Base-by-base conservation (phyloP, 2,113 vertebrate species). In the Rousettus leschenaultii region DNA sequence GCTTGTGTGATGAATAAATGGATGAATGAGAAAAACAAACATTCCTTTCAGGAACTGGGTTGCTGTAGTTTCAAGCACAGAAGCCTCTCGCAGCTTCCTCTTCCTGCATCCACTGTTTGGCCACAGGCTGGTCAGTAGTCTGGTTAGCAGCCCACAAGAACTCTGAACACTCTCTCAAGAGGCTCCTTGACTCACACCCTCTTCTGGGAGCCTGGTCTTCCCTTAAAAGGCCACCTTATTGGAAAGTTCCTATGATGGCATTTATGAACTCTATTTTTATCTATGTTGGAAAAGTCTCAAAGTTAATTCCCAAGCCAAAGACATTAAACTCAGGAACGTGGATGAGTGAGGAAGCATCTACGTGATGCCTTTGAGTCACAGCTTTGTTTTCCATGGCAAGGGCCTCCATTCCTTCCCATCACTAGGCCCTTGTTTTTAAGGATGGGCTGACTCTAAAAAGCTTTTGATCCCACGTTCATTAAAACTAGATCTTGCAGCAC, bases 401-500 rank as follows among this genome's bases (percentile, higher is more conserved):
- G 89, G 33, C 96, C 97, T 96, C 75, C 59, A 53, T 80, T 96
- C 97, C 96, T 97, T 98, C 92, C 97, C 92, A 70, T 79, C 61
- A 10, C 82, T 88, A 96, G 96, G 90, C 97, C 97, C 98, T 97
- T 97, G 98, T 98, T 98, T 98, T 94, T 94, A 82, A 97, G 48
- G 83, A 85, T 97, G 82, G 93, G 45, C 97, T 98, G 96, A 95
- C 97, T 98, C 98, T 97, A 97, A 95, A 96, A 96, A 97, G 95
- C 98, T 97, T 98, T 98, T 98, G 98, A 98, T 98, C 97, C 97
- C 91, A 22, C n/a, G 8, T 97, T 98, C 53, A 45, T 98, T 98
- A 98, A 98, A 98, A 96, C 91, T 90, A 84, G 79, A 97, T 97
- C 98, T 97, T 91, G 97, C 96, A 97, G 97, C 96, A 95, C 96